Evolutionary conservation across 1,140 invertebrate species (phyloP).

Genomic region (Scaptomyza pallida): DNA sequence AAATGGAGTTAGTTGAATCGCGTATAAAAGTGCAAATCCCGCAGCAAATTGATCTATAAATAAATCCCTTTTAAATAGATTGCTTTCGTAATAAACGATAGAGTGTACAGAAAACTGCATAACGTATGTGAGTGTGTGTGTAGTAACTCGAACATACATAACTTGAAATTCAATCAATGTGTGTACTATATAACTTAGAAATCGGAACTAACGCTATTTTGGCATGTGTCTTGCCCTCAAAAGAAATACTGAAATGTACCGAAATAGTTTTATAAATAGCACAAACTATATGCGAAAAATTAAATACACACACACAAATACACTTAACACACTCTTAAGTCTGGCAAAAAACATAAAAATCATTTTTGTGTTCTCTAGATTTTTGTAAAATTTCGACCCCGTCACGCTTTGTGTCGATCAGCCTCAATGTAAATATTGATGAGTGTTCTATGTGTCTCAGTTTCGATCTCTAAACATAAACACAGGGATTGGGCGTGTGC

Average conservation of each 20-base stretch:
- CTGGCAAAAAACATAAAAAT: slow-evolving; percentile 26
- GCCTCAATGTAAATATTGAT: slow-evolving; percentile 48
- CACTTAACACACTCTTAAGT: slow-evolving; percentile 28
- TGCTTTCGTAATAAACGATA: slow-evolving; percentile 41
- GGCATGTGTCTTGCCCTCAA: slow-evolving; percentile 20
- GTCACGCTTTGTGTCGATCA: slow-evolving; percentile 11
- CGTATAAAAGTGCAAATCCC: slow-evolving; percentile 30
- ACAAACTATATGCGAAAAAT: slow-evolving; percentile 59
- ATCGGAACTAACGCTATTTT: slow-evolving; percentile 30
- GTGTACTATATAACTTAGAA: slow-evolving; percentile 33
- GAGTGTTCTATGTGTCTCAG: slow-evolving; percentile 23
- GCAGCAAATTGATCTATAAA: slow-evolving; percentile 37
- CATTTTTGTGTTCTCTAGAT: slow-evolving; percentile 1
- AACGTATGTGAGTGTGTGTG: background rate
- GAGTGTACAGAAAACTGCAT: slow-evolving; percentile 22
- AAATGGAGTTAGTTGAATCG: slow-evolving; percentile 50
- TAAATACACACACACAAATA: slow-evolving; percentile 13
- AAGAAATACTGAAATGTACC: slow-evolving; percentile 21
- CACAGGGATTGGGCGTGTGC: slow-evolving; percentile 5
- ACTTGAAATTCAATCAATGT: slow-evolving; percentile 7
- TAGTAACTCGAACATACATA: slow-evolving; percentile 20
- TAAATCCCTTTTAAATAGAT: slow-evolving; percentile 39
- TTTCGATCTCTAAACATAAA: slow-evolving; percentile 17
- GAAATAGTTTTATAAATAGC: slow-evolving; percentile 77
- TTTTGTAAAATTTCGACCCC: slow-evolving; percentile 22